phyloP scores from a whole-genome alignment of 1,140 invertebrate genomes.

The Uloborus diversus region DNA sequence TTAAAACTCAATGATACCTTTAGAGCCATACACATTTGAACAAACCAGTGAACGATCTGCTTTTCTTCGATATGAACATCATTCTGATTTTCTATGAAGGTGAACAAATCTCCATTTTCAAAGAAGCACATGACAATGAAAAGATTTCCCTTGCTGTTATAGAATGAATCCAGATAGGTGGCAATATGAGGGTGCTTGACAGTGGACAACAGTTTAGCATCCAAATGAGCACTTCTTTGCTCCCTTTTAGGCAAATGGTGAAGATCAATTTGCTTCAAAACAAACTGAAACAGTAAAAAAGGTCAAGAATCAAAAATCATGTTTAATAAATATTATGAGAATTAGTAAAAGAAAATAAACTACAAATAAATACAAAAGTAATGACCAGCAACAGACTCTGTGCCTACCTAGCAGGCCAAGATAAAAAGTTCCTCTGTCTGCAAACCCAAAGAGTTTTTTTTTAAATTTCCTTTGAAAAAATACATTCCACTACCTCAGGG shows the following conservation, averaged over 20 bases:
- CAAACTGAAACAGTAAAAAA: conserved; percentile 65
- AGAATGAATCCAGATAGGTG: conserved; percentile 69
- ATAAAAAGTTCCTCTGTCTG: no score
- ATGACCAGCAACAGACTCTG: no score
- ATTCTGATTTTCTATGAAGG: conserved; percentile 67
- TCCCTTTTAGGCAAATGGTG: conserved; percentile 66
- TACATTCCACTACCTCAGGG: no score
- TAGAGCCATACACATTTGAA: conserved; percentile 70
- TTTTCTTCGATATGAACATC: conserved; percentile 66
- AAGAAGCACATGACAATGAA: conserved; percentile 71
- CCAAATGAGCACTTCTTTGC: conserved; percentile 66
- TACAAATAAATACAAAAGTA: neutral
- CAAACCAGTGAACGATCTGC: conserved; percentile 70
- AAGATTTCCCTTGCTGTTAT: conserved; percentile 65
- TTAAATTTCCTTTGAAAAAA: conserved; percentile 49
- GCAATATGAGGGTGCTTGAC: conserved; percentile 71
- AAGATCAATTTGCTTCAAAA: conserved; percentile 69
- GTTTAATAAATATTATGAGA: neutral
- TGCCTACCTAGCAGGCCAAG: no score
- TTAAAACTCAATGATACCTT: conserved; percentile 64
- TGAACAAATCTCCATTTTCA: conserved; percentile 70
- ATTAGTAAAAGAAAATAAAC: neutral
- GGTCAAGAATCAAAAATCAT: neutral
- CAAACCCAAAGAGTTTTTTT: no score
- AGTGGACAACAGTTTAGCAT: conserved; percentile 68